Evolutionary conservation across 2,113 vertebrate species (phyloP), one percentile per base, ranked within the genome.

Genomic region (Pao palembangensis): DNA sequence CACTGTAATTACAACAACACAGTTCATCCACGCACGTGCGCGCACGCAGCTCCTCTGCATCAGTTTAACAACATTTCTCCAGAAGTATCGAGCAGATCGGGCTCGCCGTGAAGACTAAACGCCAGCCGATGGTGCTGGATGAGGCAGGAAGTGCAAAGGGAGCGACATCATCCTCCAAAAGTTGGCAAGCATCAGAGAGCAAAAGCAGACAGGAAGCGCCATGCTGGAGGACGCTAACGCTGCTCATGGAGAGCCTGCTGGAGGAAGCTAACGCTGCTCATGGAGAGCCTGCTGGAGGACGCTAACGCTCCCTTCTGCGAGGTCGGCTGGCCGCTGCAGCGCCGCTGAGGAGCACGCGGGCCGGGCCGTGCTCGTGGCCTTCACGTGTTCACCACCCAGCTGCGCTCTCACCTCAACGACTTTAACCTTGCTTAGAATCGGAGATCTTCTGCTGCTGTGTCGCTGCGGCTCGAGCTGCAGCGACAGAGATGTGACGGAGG

Each of bases 261-360:
- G 19, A 69, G 61, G 48, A 28, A 2, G 38, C 47, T 68, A 70
- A 69, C 61, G 67, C 47, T 63, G 64, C 65, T 71, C 49, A 66
- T 51, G 34, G 23, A 62, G 59, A 0, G 47, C 21, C 21, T 2
- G n/a, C 59, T 58, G 71, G 19, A 69, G 61, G 47, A 28, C 3
- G 38, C 47, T 71, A 71, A 71, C 61, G 67, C 47, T 63, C 21
- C 21, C 1, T 75, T 64, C 64, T 64, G 49, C 73, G 80, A 80
- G 79, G 79, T 83, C 79, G 77, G 64, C 82, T 77, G 67, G 41
- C 58, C 64, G 69, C 54, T 41, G 38, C n/a, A 34, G 5, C 15
- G 38, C n/a, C 25, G 5, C 15, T 61, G 49, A 41, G 42, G 25
- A 10, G 28, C 28, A 3, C 5, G 5, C 28, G 8, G 28, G 28